phyloP scores from a whole-genome alignment of 2,113 vertebrate species.

The Fulica atra region DNA sequence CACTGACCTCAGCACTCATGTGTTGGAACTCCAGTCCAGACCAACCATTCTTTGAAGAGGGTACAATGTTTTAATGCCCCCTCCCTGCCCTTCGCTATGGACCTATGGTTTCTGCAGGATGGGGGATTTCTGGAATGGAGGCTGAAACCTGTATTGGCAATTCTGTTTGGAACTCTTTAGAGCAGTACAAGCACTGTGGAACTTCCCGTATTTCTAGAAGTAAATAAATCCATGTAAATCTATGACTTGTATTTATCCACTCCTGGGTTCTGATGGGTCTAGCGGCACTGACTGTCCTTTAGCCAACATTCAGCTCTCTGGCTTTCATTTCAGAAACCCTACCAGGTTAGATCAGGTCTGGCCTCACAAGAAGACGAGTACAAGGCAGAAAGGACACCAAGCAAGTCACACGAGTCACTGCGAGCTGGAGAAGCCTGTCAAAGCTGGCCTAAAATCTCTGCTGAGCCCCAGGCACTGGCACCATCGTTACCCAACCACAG shows the following conservation, averaged over 20 bases:
- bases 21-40: not conserved
- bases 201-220: not conserved
- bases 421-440: not conserved
- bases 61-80: not conserved
- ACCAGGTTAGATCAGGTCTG: not conserved
- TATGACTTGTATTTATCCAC: not conserved
- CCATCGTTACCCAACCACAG: not conserved
- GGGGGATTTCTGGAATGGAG: not conserved
- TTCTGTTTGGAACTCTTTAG: not conserved
- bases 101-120: not conserved
- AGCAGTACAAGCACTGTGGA: not conserved
- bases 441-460: not conserved
- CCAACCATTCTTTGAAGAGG: not conserved
- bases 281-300: not conserved
- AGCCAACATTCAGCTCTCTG: not conserved
- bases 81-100: not conserved
- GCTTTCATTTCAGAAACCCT: not conserved
- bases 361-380: not conserved
- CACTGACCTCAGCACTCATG: fast-evolving
- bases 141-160: not conserved
- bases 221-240: not conserved
- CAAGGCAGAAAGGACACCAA: not conserved
- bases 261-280: not conserved
- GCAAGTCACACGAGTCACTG: not conserved
- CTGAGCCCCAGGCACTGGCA: not conserved